These are phyloP conservation scores for Ochotona curzoniae DNA, from an alignment of 2,113 vertebrate genomes.

Conservation along the genomic window DNA sequence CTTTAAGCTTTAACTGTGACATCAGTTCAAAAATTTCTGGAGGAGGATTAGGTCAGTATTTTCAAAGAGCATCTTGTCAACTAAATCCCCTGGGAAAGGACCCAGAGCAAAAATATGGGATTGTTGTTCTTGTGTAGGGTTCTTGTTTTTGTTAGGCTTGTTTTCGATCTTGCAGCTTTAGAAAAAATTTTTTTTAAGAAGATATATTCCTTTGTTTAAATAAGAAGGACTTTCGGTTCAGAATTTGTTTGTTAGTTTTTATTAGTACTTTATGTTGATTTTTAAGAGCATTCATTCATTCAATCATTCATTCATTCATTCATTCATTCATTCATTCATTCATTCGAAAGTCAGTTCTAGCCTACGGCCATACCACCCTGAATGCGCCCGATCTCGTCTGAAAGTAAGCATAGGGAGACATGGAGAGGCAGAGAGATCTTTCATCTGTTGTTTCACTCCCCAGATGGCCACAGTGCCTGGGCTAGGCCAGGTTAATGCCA, in stretches of 20 bases:
- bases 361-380: too few relatives aligned
- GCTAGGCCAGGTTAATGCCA: too few relatives aligned
- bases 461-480: too few relatives aligned
- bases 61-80: conserved; percentile 58
- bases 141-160: conserved; percentile 43
- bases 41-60: conserved; percentile 39
- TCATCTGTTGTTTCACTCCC: too few relatives aligned
- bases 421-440: too few relatives aligned
- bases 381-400: too few relatives aligned
- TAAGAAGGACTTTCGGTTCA: conserved; percentile 46
- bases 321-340: too few relatives aligned
- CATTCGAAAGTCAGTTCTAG: too few relatives aligned
- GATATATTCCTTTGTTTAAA: conserved; percentile 57
- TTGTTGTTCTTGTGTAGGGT: conserved; percentile 28
- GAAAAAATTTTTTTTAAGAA: background rate
- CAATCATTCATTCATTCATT: too few relatives aligned
- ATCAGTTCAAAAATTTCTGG: conserved; percentile 35
- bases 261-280: conserved; percentile 15
- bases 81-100: conserved; percentile 33
- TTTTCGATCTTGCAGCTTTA: conserved; percentile 25
- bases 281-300: background rate
- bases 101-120: conserved; percentile 15
- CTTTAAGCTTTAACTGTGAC: conserved; percentile 20
- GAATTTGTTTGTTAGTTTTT: conserved; percentile 48
- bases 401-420: too few relatives aligned